Conservation (phyloP, 2,888 invertebrate genomes). For the Carcina quercana region DNA sequence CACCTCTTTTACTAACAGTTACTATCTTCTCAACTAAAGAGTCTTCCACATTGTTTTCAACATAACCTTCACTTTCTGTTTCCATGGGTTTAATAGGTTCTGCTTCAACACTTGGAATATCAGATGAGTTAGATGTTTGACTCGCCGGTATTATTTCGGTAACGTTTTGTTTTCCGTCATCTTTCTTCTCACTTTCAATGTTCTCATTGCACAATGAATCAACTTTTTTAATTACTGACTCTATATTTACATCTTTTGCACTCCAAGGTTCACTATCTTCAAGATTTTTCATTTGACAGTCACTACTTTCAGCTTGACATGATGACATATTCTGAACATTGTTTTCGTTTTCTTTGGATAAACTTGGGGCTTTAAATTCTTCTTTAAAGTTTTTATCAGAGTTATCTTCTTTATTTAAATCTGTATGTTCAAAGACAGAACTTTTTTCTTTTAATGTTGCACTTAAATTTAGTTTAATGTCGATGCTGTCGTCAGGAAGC, state of each 20-base stretch:
- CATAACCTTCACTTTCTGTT: constrained; percentile 18
- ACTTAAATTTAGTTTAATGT: neutral
- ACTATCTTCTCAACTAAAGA: constrained; percentile 25
- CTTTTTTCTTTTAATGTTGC: neutral
- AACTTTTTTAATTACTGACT: constrained; percentile 87
- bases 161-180: constrained; percentile 18
- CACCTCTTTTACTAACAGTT: constrained; percentile 47
- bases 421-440: neutral
- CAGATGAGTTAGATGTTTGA: neutral
- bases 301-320: constrained; percentile 17
- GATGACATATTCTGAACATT: constrained; percentile 6
- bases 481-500: neutral
- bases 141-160: neutral
- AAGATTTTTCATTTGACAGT: constrained; percentile 60
- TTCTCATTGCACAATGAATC: constrained; percentile 77
- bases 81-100: constrained; percentile 16
- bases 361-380: neutral
- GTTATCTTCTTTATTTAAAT: too few relatives aligned
- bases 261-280: constrained; percentile 87
- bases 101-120: constrained; percentile 1
- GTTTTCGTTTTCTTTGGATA: constrained; percentile 11
- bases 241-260: constrained; percentile 85
- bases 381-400: constrained; percentile 4
- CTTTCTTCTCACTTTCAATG: constrained; percentile 29
- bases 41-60: constrained; percentile 26